Percentiles rank a stretch among this genome's conserved stretches.
Evolutionary conservation across 2,797 vertebrate genomes (phyloP).

Genomic region (Sebastes goodei): DNA sequence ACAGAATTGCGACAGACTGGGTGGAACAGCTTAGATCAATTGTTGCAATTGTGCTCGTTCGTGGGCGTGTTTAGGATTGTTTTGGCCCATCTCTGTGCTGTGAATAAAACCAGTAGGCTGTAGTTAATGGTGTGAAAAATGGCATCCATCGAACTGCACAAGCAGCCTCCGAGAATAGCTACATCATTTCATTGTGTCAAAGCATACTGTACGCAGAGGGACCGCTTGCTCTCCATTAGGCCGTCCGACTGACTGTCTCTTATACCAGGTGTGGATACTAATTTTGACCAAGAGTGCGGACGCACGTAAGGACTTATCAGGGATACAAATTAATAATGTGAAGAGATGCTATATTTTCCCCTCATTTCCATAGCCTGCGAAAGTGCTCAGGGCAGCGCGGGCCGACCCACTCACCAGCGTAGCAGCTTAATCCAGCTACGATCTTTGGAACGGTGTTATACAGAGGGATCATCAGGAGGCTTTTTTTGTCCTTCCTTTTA

Average conservation of each 20-base stretch:
- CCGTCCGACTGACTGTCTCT: conserved; percentile 9
- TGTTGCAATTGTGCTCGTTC: conserved; percentile 74
- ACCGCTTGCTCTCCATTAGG: conserved; percentile 59
- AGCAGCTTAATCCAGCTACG: conserved; percentile 52
- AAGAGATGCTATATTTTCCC: conserved; percentile 9
- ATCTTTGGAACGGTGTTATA: conserved; percentile 50
- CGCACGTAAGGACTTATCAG: not conserved
- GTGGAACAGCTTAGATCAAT: conserved; percentile 78
- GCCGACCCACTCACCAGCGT: conserved; percentile 30
- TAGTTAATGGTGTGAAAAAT: conserved; percentile 84
- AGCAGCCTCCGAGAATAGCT: conserved; percentile 76
- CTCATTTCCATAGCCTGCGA: conserved; percentile 10
- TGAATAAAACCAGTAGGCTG: conserved; percentile 84
- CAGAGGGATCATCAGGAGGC: conserved; percentile 51
- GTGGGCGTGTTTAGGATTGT: conserved; percentile 78
- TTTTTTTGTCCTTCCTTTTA: conserved; percentile 62
- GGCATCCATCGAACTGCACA: conserved; percentile 70
- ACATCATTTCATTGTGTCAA: conserved; percentile 80
- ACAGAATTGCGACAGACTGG: conserved; percentile 69
- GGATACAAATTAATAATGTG: conserved; percentile 21
- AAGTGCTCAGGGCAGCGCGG: conserved; percentile 32
- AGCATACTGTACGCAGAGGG: conserved; percentile 64
- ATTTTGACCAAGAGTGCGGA: not conserved
- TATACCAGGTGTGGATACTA: conserved; percentile 9
- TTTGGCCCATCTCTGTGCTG: conserved; percentile 75